Evolutionary conservation across 2,113 vertebrate genomes (phyloP).

Genomic region (Antigone vipio): DNA sequence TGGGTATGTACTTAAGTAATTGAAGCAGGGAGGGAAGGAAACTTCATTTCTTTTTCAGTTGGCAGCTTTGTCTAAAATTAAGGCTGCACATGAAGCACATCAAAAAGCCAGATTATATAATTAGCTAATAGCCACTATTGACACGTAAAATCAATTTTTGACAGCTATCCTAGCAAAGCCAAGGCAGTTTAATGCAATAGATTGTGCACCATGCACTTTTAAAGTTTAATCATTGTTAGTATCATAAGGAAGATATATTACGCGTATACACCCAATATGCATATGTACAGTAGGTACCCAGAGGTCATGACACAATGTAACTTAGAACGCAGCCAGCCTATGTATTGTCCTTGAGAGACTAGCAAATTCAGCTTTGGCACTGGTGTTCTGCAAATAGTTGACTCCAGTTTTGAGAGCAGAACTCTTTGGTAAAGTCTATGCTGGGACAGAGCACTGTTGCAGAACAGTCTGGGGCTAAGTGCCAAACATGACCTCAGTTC

Average conservation of each 20-base stretch:
- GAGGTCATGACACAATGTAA: neutral
- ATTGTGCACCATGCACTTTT: neutral
- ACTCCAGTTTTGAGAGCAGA: constrained; percentile 48
- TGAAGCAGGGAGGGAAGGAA: constrained; percentile 20
- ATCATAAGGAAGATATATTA: neutral
- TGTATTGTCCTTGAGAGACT: constrained; percentile 11
- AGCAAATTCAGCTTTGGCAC: constrained; percentile 59
- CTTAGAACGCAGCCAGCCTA: neutral
- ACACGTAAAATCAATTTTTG: constrained; percentile 48
- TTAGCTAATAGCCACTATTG: constrained; percentile 35
- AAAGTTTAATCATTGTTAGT: neutral
- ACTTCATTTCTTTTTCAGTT: neutral
- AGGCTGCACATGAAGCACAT: neutral
- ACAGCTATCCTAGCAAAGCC: constrained; percentile 17
- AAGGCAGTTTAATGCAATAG: neutral
- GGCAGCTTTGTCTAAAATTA: constrained; percentile 28
- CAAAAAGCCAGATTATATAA: neutral
- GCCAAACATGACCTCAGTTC: constrained; percentile 79
- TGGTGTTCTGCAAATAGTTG: constrained; percentile 59
- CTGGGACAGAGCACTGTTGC: constrained; percentile 62
- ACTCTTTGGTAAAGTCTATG: constrained; percentile 64
- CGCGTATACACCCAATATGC: neutral
- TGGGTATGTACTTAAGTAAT: constrained; percentile 22
- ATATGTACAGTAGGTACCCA: neutral
- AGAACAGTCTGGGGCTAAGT: constrained; percentile 66